phyloP scores from a whole-genome alignment of 2,797 vertebrate genomes.

The Poliocrania exsul region DNA sequence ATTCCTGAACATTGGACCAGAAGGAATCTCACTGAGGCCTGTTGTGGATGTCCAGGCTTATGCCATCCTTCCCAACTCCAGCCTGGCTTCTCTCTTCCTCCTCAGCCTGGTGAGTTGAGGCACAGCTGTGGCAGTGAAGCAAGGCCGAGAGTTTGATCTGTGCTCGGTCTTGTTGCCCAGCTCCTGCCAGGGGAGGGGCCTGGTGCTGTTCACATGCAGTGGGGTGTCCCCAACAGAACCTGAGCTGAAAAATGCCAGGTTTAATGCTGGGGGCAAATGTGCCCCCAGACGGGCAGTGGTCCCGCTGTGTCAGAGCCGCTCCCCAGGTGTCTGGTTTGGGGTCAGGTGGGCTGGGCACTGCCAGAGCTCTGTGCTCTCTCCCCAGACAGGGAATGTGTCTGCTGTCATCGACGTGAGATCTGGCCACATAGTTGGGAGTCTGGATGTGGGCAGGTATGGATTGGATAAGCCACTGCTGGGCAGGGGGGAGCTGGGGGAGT shows the following conservation, averaged over 20 bases:
- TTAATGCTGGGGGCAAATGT: fast-evolving
- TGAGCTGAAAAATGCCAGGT: background rate
- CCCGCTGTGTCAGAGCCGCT: fast-evolving
- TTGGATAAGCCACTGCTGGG: background rate
- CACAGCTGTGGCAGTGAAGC: fast-evolving
- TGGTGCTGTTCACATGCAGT: fast-evolving
- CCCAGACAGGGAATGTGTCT: slow-evolving; percentile 58
- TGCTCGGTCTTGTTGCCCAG: too few relatives aligned
- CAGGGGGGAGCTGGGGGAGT: background rate
- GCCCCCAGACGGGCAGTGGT: fast-evolving
- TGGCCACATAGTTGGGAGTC: slow-evolving; percentile 57
- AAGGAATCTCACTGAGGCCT: slow-evolving; percentile 48
- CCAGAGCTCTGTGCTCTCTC: background rate
- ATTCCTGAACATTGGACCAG: slow-evolving; percentile 49
- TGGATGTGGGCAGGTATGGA: slow-evolving; percentile 67
- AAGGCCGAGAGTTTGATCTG: background rate
- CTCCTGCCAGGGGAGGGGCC: background rate
- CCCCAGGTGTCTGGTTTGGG: background rate
- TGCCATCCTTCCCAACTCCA: slow-evolving; percentile 60
- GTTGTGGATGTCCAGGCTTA: slow-evolving; percentile 72
- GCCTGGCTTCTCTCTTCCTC: slow-evolving; percentile 62
- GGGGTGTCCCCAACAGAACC: background rate
- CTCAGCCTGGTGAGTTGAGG: slow-evolving; percentile 68
- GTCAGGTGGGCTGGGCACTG: background rate
- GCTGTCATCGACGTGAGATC: slow-evolving; percentile 27